Percentiles rank a stretch among this genome's conserved stretches.
These are phyloP conservation scores for Nycticorax nycticorax DNA, from an alignment of 2,113 vertebrate genomes.

Conservation along the genomic window DNA sequence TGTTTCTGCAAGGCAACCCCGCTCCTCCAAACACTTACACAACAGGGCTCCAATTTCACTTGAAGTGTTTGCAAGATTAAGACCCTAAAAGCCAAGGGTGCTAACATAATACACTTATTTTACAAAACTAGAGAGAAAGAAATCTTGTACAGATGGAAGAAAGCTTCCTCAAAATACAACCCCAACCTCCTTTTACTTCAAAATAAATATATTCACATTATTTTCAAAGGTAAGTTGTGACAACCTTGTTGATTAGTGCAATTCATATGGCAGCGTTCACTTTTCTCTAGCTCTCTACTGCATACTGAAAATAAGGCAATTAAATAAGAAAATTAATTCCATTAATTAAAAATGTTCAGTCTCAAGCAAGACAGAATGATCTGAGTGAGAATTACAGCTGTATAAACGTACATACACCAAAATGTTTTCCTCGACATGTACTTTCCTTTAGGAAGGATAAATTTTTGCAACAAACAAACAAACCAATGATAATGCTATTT, in stretches of 20 bases:
- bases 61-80: not conserved
- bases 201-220: constrained; percentile 49
- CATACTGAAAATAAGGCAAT: constrained; percentile 63
- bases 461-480: not conserved
- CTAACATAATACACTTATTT: not conserved
- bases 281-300: constrained; percentile 34
- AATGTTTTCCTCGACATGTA: constrained; percentile 5
- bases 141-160: not conserved
- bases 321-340: constrained; percentile 68
- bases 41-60: not conserved
- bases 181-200: not conserved
- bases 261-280: constrained; percentile 56
- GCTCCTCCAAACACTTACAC: not conserved
- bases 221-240: constrained; percentile 69
- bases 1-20: not conserved
- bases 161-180: constrained; percentile 2
- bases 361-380: constrained; percentile 36
- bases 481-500: not conserved
- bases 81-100: not conserved
- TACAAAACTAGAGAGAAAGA: not conserved
- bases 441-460: constrained; percentile 36
- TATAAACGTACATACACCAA: constrained; percentile 31
- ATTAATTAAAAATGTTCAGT: constrained; percentile 65
- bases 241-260: constrained; percentile 64
- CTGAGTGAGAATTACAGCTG: constrained; percentile 32